phyloP scores from a whole-genome alignment of 2,888 invertebrate species.

The Thymelicus lineola region DNA sequence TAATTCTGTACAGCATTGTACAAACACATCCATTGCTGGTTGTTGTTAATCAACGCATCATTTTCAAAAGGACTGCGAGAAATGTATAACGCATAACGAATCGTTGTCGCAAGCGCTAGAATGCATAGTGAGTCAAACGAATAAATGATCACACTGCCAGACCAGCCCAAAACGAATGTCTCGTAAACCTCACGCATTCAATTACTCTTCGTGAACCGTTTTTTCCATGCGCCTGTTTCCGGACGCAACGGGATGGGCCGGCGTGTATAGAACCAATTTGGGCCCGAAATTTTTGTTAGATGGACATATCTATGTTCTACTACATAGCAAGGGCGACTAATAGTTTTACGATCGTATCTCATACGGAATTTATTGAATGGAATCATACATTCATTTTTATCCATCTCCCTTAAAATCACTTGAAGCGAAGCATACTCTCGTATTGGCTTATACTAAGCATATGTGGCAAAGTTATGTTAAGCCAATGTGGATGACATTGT shows the following conservation, averaged over 20 bases:
- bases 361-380: neutral
- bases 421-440: too few relatives aligned
- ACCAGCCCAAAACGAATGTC: slow-evolving; percentile 53
- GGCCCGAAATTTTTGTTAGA: slow-evolving; percentile 37
- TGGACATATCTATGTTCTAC: slow-evolving; percentile 35
- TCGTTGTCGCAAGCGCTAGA: neutral
- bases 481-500: too few relatives aligned
- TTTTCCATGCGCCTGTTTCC: slow-evolving; percentile 46
- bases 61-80: slow-evolving; percentile 13
- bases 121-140: slow-evolving; percentile 42
- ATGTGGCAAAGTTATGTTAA: too few relatives aligned
- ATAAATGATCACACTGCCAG: slow-evolving; percentile 51
- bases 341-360: slow-evolving; percentile 4
- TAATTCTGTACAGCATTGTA: neutral
- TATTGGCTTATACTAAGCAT: too few relatives aligned
- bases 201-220: slow-evolving; percentile 53
- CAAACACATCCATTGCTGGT: slow-evolving; percentile 38
- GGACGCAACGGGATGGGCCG: slow-evolving; percentile 45
- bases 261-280: slow-evolving; percentile 46
- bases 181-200: slow-evolving; percentile 59
- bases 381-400: neutral
- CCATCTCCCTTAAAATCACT: too few relatives aligned
- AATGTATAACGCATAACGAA: slow-evolving; percentile 10
- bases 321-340: slow-evolving; percentile 13
- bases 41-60: slow-evolving; percentile 1